Conservation (phyloP, 23 tunicate genomes). For the Trididemnum clinides region DNA sequence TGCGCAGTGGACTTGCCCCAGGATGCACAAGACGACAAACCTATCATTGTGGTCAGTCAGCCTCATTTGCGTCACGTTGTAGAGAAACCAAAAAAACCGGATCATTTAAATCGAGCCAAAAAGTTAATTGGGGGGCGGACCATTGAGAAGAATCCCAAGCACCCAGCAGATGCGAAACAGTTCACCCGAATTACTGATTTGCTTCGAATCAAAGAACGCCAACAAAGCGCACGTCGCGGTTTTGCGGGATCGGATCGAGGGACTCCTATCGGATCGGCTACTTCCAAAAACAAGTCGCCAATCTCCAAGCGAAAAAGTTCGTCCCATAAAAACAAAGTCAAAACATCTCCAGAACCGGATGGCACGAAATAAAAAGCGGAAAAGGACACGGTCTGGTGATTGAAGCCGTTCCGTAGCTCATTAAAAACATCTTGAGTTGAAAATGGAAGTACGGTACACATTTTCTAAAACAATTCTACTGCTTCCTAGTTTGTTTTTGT, state of each 20-base stretch:
- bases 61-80: constrained; percentile 36
- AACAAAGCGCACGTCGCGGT: constrained; percentile 13
- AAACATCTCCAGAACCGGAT: too few species aligned
- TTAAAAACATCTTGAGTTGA: too few species aligned
- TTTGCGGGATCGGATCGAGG: not conserved
- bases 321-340: too few species aligned
- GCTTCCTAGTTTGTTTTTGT: too few species aligned
- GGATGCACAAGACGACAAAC: constrained; percentile 41
- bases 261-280: not conserved
- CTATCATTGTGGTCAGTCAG: constrained; percentile 54
- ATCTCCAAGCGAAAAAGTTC: not conserved
- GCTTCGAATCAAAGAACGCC: constrained; percentile 41
- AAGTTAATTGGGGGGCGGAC: constrained; percentile 6
- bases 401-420: too few species aligned
- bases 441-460: too few species aligned
- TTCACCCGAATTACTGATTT: constrained; percentile 81
- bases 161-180: constrained; percentile 75
- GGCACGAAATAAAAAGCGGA: too few species aligned
- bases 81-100: not conserved
- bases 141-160: not conserved
- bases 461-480: too few species aligned
- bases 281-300: not conserved
- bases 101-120: not conserved
- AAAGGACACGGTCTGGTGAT: too few species aligned
- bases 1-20: not conserved